Evolutionary conservation across 2,888 invertebrate species (phyloP).

Genomic region (Parnassius apollo): DNA sequence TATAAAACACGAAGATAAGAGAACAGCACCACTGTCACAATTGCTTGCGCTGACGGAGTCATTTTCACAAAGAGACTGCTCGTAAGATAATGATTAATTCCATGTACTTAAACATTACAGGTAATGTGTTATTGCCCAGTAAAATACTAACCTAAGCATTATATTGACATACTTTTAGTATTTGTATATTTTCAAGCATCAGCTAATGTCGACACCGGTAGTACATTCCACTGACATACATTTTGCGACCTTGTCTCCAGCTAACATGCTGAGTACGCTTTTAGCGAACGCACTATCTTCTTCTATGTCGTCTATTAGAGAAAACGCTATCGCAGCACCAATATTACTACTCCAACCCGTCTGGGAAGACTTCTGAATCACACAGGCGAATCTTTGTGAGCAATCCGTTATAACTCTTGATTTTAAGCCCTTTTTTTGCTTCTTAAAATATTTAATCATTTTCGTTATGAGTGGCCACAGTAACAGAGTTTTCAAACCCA

Average conservation of each 20-base stretch:
- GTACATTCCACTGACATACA: slow-evolving; percentile 74
- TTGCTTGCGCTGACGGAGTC: slow-evolving; percentile 2
- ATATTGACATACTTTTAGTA: slow-evolving; percentile 48
- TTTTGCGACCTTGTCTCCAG: slow-evolving; percentile 70
- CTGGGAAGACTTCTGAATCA: slow-evolving; percentile 56
- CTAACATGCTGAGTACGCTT: slow-evolving; percentile 64
- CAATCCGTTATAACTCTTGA: slow-evolving; percentile 66
- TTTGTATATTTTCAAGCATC: slow-evolving; percentile 57
- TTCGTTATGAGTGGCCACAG: slow-evolving; percentile 74
- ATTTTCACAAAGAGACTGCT: slow-evolving; percentile 18
- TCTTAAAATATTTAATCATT: slow-evolving; percentile 69
- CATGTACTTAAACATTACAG: slow-evolving; percentile 22
- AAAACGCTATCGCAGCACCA: slow-evolving; percentile 67
- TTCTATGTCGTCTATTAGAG: slow-evolving; percentile 65
- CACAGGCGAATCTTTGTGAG: slow-evolving; percentile 66
- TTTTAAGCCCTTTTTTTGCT: slow-evolving; percentile 61
- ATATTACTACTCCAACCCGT: slow-evolving; percentile 62
- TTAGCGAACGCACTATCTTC: slow-evolving; percentile 64
- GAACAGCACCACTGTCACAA: slow-evolving; percentile 12
- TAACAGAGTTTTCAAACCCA: slow-evolving; percentile 65
- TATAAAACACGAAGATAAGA: background rate
- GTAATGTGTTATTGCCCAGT: slow-evolving; percentile 45
- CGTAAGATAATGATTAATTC: background rate
- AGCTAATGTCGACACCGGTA: slow-evolving; percentile 73
- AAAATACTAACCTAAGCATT: slow-evolving; percentile 14